phyloP scores from a whole-genome alignment of 2,797 vertebrate species.

The Gallinago solitaria region DNA sequence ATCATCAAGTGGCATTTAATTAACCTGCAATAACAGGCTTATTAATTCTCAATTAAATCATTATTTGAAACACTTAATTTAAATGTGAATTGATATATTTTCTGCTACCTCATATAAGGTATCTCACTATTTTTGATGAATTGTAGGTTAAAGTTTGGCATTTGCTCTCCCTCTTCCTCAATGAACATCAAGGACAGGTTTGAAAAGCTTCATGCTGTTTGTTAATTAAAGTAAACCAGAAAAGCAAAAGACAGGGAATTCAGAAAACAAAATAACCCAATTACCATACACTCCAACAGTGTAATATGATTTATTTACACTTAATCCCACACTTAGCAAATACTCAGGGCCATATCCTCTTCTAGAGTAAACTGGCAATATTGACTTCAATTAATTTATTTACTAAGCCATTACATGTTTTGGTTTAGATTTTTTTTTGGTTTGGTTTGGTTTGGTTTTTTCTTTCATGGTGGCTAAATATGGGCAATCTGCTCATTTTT shows the following conservation, averaged over 20 bases:
- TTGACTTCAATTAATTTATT: neutral
- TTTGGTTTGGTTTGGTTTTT: neutral
- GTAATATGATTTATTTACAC: slow-evolving; percentile 10
- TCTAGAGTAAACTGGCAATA: neutral
- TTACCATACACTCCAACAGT: neutral
- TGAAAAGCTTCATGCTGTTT: slow-evolving; percentile 45
- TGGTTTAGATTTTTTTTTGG: neutral
- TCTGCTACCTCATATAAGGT: slow-evolving; percentile 17
- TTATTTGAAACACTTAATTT: slow-evolving; percentile 71
- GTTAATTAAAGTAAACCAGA: slow-evolving; percentile 43
- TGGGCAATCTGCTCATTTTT: neutral
- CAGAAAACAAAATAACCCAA: slow-evolving; percentile 41
- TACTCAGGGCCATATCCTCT: neutral
- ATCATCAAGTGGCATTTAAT: slow-evolving; percentile 74
- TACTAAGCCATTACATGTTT: neutral
- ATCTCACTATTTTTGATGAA: slow-evolving; percentile 38
- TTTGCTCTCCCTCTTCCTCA: slow-evolving; percentile 17
- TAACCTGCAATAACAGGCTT: slow-evolving; percentile 72
- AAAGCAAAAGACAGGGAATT: slow-evolving; percentile 32
- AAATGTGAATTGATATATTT: slow-evolving; percentile 56
- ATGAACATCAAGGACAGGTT: slow-evolving; percentile 10
- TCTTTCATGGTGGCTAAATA: neutral
- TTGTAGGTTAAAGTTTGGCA: slow-evolving; percentile 27
- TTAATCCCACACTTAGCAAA: neutral
- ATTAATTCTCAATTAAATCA: slow-evolving; percentile 74